Evolutionary conservation across 2,113 vertebrate genomes (phyloP), one percentile per base, ranked within the genome.

Genomic region (Heterochromis multidens): DNA sequence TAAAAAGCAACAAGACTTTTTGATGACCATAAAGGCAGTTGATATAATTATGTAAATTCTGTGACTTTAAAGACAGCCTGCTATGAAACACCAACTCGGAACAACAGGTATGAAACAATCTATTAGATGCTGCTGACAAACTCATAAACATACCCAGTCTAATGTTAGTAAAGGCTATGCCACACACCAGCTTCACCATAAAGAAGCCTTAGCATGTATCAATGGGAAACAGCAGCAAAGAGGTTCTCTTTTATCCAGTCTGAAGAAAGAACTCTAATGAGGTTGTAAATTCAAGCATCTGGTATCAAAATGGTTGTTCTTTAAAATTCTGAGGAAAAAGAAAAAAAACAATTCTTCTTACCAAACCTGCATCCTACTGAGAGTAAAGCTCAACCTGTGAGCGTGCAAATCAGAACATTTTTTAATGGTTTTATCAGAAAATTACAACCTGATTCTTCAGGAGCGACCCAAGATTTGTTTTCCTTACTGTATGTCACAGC

Each of bases 271-370:
- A 58, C 88, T 79, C 56, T 89, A 83, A 93, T 81, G 81, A 93
- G 88, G 79, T 52, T 84, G 81, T 92, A 89, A 93, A 92, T 59
- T 49, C 23, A 62, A n/a, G 79, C 92, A 91, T 91, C 91, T 95
- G 93, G 83, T 49, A 46, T 40, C 57, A 81, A 78, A 88, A 83
- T 17, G 65, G 7, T 11, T 7, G 7, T 52, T 83, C 27, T 37
- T 61, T 58, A 80, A 60, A 57, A 80, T 67, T 40, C 29, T 11
- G 49, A 80, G 35, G 59, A 23, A n/a, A n/a, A n/a, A n/a, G n/a
- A n/a, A n/a, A n/a, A n/a, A n/a, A n/a, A n/a, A n/a, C n/a, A n/a
- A 29, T 33, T 21, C 16, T 17, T 43, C 4, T 29, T 2, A 25
- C 31, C 31, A 35, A 79, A 54, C 43, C 43, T 37, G 70, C 29